Conservation (phyloP, 37 sponge, comb jelly and placozoan genomes). For the Diacarnus erythraeanus region DNA sequence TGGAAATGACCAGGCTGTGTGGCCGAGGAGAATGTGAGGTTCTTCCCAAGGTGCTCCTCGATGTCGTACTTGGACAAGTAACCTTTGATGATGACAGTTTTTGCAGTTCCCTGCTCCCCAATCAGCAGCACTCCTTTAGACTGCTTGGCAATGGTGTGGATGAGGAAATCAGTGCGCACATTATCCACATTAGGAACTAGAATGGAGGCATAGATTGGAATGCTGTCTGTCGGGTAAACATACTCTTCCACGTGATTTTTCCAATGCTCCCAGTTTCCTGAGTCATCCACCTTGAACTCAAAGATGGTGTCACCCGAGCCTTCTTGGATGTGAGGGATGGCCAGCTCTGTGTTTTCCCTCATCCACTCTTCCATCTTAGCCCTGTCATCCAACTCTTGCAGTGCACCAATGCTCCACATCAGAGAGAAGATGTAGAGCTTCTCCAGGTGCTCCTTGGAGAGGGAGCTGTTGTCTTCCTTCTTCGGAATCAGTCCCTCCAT, state of each 20-base stretch:
- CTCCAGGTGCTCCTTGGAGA: constrained; percentile 64
- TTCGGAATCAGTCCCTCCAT: constrained; percentile 90
- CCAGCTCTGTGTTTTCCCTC: constrained; percentile 74
- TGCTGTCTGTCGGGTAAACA: constrained; percentile 85
- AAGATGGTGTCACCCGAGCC: constrained; percentile 92
- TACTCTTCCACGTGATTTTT: constrained; percentile 81
- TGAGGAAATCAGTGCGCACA: constrained; percentile 94
- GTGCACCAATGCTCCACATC: constrained; percentile 98
- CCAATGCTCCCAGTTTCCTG: constrained; percentile 95
- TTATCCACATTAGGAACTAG: constrained; percentile 99
- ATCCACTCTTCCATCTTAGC: constrained; percentile 90
- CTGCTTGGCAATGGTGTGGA: constrained; percentile 94
- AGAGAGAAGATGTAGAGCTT: constrained; percentile 91
- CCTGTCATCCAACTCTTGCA: constrained; percentile 91
- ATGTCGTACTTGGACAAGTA: constrained; percentile 89
- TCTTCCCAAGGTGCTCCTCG: constrained; percentile 95
- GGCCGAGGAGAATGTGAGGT: constrained; percentile 98
- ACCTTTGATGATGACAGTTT: constrained; percentile 97
- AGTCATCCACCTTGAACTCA: constrained; percentile 86
- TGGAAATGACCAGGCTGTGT: constrained; percentile 95
- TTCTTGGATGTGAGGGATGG: constrained; percentile 61
- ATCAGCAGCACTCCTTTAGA: constrained; percentile 90
- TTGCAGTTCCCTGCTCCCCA: constrained; percentile 98
- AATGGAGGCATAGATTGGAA: constrained; percentile 87
- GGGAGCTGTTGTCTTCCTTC: constrained; percentile 75